Base-by-base conservation (phyloP, 1,140 invertebrate species). In the Lepidurus arcticus region DNA sequence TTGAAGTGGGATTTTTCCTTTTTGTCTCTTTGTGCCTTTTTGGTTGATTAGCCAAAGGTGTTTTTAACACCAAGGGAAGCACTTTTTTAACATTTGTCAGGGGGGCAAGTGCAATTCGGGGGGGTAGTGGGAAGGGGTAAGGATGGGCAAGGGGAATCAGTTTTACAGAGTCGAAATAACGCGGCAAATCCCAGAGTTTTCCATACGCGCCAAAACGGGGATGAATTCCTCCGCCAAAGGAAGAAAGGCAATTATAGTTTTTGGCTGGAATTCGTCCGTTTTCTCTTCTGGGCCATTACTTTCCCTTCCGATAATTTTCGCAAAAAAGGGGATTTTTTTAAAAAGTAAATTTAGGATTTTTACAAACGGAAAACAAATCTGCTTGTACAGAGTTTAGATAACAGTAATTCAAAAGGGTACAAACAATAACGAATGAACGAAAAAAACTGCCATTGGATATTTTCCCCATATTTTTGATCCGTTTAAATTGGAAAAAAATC, bases 181-280 rank as follows among this genome's bases (percentile, higher is more conserved):
- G 53, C 53, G 53, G 53, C 53, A 13, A 65, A 65, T 65, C 53
- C 53, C 53, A 65, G n/a, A 65, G 53, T 65, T 65, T 65, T 65
- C 53, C 16, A n/a, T n/a, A 13, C 16, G 21, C 21, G 53, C 53
- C 53, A 65, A 65, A 65, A 65, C 16, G 53, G 53, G 34, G 16
- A n/a, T 13, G 21, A 65, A 65, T 65, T 65, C 53, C 53, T 21
- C 53, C 53, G 53, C 53, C 53, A 65, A 65, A 65, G 53, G 53
- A 16, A 65, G 21, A 65, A 65, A 65, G 53, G 53, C 53, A 65
- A 65, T 65, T 9, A 65, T 16, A 65, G 53, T 65, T 65, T 65
- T 65, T 65, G 53, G 53, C 53, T 65, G 53, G 53, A 65, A 65
- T 65, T 65, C 13, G 21, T 65, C 13, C 13, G 0, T 65, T 13